phyloP scores from a whole-genome alignment of 2,888 invertebrate genomes.

The Leptinotarsa haldemani region DNA sequence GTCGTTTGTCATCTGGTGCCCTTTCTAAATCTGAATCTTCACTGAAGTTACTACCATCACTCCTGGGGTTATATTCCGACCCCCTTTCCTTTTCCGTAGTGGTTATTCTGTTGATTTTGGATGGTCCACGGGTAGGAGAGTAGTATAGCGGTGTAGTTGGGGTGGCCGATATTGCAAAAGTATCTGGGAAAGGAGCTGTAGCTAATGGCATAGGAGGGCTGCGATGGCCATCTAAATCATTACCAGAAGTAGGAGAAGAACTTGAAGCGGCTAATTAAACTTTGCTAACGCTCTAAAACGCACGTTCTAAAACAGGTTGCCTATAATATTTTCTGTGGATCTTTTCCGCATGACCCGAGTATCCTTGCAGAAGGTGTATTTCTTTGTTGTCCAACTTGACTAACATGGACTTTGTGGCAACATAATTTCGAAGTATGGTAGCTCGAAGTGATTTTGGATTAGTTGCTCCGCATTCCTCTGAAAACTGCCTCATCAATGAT shows the following conservation, averaged over 20 bases:
- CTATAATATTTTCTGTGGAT: no score
- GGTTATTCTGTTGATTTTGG: not conserved
- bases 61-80: constrained; percentile 6
- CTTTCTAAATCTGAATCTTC: not conserved
- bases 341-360: no score
- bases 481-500: constrained; percentile 17
- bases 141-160: no score
- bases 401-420: not conserved
- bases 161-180: no score
- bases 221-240: not conserved
- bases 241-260: not conserved
- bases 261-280: not conserved
- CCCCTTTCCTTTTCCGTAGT: not conserved
- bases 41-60: not conserved
- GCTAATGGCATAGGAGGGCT: not conserved
- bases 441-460: not conserved
- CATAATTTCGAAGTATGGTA: constrained; percentile 17
- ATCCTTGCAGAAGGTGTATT: no score
- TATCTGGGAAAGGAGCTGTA: not conserved
- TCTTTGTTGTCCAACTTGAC: no score
- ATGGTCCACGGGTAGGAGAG: not conserved
- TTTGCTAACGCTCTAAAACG: not conserved
- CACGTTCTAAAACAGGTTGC: not conserved
- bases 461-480: constrained; percentile 17
- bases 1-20: constrained; percentile 2